Percentiles rank a stretch among this genome's conserved stretches.
These are phyloP conservation scores for Stenopsyche tienmushanensis DNA, from an alignment of 1,140 invertebrate genomes.

Conservation along the genomic window DNA sequence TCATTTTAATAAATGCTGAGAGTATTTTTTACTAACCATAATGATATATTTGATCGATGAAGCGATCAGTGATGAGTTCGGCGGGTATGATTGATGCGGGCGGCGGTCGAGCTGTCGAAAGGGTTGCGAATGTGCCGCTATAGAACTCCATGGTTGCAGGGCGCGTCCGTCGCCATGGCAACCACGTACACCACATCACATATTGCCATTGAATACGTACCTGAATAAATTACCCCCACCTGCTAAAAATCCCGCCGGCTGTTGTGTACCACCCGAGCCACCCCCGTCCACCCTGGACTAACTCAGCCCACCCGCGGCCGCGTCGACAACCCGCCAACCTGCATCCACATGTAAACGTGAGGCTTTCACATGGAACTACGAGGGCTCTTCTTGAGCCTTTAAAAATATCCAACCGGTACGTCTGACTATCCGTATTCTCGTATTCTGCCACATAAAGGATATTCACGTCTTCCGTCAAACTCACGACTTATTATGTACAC, in stretches of 20 bases:
- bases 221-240: constrained; percentile 41
- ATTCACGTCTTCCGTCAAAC: background rate
- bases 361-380: background rate
- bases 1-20: too few relatives aligned
- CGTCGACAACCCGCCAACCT: background rate
- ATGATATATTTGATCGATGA: too few relatives aligned
- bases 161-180: constrained; percentile 22
- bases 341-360: background rate
- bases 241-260: constrained; percentile 21
- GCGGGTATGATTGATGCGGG: too few relatives aligned
- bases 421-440: too few relatives aligned
- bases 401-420: too few relatives aligned
- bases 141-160: background rate
- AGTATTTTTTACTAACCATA: too few relatives aligned
- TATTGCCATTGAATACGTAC: constrained; percentile 41
- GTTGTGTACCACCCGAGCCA: constrained; percentile 1
- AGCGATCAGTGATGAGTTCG: too few relatives aligned
- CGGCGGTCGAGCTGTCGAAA: background rate
- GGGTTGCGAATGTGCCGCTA: too few relatives aligned
- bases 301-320: background rate
- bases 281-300: background rate
- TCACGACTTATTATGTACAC: background rate
- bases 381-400: background rate
- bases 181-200: constrained; percentile 41
- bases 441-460: background rate